Percentiles rank a stretch among this genome's conserved stretches.
Evolutionary conservation across 2,113 vertebrate genomes (phyloP).

Genomic region (Stigmatopora argus): DNA sequence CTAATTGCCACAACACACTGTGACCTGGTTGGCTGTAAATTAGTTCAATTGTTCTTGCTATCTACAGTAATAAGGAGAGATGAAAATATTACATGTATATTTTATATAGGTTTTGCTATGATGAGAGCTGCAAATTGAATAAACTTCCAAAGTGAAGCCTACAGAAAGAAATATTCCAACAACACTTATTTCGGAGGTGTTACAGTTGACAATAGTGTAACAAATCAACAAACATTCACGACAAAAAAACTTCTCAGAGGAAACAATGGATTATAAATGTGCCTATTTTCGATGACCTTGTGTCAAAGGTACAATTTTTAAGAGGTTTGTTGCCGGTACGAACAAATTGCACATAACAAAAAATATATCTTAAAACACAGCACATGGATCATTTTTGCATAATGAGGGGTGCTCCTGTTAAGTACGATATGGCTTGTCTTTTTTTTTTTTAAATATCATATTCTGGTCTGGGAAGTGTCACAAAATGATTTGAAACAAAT

Average conservation of each 20-base stretch:
- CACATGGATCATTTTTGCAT: background rate
- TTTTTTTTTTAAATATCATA: background rate
- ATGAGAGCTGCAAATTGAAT: too few species aligned
- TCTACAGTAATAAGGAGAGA: too few species aligned
- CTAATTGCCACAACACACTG: too few species aligned
- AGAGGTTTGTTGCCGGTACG: background rate
- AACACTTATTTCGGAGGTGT: background rate
- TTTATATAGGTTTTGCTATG: too few species aligned
- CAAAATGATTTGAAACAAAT: constrained; percentile 13
- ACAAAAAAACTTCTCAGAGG: background rate
- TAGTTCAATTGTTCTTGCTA: too few species aligned
- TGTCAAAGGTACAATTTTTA: background rate
- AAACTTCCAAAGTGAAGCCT: background rate
- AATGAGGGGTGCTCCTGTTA: constrained; percentile 14
- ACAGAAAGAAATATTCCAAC: background rate
- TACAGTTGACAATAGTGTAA: background rate
- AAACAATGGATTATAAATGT: background rate
- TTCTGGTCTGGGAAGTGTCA: constrained; percentile 20
- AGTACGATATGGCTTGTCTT: constrained; percentile 57
- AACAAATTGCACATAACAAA: background rate
- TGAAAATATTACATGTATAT: too few species aligned
- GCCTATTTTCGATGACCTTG: background rate
- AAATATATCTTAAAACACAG: background rate
- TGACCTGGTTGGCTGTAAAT: too few species aligned
- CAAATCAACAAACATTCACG: background rate